Evolutionary conservation across 2,113 vertebrate species (phyloP), one percentile per base, ranked within the genome.

Genomic region (Tonatia bakeri): DNA sequence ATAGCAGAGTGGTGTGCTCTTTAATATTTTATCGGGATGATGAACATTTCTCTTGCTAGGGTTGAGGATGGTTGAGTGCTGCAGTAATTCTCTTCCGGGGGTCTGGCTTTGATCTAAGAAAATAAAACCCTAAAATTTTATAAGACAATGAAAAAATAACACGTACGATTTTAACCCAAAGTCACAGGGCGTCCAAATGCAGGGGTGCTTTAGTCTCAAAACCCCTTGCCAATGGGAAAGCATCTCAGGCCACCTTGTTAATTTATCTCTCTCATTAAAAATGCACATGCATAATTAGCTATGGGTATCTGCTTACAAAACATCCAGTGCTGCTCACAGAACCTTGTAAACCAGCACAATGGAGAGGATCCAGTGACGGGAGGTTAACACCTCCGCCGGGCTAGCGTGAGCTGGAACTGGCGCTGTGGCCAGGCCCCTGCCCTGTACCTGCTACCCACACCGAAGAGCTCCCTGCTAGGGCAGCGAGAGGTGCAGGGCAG

Each of bases 271-370:
- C 84, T 87, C 87, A 96, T 96, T 93, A 89, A 89, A 94, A 95
- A 93, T 64, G 64, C 19, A 91, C 80, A 0, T 50, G 38, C 24
- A 94, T 94, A 96, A 97, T 97, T 97, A 96, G 96, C 91, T 81
- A 4, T 81, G 70, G 45, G 22, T 95, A 61, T 97, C 97, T 94
- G 87, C 95, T 97, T 97, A 95, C 96, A 96, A 95, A 95, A 97
- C 94, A 95, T 64, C 96, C 84, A 93, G 75, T 76, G 84, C 82
- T 43, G 26, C 94, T 95, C 83, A 65, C 31, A 22, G 91, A 86
- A 97, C 13, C 69, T 90, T 96, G 87, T 96, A 95, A 94, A 96
- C 33, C 80, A 94, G 94, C 76, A 94, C 94, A 95, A 59, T 73
- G 76, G 90, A 54, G 45, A 86, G 90, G 96, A 77, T 97, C 84